Evolutionary conservation across 2,113 vertebrate genomes (phyloP), one percentile per base, ranked within the genome.

Genomic region (Alces alces): DNA sequence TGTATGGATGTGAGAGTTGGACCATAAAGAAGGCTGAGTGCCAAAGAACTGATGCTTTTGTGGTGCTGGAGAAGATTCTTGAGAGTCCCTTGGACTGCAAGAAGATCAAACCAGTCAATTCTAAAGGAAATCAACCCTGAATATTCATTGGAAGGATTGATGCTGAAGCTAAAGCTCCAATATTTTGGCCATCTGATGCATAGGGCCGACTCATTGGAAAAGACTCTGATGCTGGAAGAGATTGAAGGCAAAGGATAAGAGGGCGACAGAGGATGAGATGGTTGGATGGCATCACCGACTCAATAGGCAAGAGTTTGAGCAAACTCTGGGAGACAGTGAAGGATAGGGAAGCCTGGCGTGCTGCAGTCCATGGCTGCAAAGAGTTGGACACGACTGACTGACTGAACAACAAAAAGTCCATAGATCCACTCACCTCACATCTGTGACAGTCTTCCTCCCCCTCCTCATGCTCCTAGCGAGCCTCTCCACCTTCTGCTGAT

Each of bases 351-450:
- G 70, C 70, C 70, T 43, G 39, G 39, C 0, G 3, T 27, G 70
- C 1, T 7, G 39, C 39, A 3, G 36, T 43, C 70, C 70, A 7
- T 7, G 70, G 70, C 2, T 27, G 70, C 70, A 39, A 73, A 76
- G 70, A 76, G 23, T 4, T 43, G 36, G 70, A 76, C 70, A 43
- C 0, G 3, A 43, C 12, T 25, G 11, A 76, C 23, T 23, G 1
- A 76, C 12, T 76, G 6, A 76, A 76, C 70, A 27, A 43, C 28
- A 43, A 25, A 43, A 76, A 76, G 6, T 73, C 64, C 0, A 0
- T 21, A 14, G n/a, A 23, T 21, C 23, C 16, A 13, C 33, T 28
- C 19, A 39, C 8, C 16, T 11, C 1, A 0, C 16, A 1, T 16
- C 89, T 82, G 6, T 21, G 79, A 4, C 1, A 3, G 17, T 50